A percentile compares a stretch with the other conserved stretches of the same genome.
phyloP scores from a whole-genome alignment of 2,797 vertebrate genomes.

The Neosilurus mollespiculum region DNA sequence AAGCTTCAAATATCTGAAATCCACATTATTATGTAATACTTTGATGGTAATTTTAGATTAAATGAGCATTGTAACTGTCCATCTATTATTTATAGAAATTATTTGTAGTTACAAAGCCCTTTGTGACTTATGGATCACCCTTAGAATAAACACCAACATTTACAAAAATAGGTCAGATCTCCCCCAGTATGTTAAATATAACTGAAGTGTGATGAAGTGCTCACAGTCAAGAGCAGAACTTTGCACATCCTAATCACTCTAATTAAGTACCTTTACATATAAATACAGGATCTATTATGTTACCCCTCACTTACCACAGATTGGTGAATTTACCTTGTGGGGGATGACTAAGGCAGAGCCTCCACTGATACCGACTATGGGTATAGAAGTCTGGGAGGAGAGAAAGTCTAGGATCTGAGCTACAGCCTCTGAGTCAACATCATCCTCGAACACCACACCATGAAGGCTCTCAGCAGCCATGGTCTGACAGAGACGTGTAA shows the following conservation, averaged over 20 bases:
- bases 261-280: background rate
- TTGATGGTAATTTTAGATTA: background rate
- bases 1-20: background rate
- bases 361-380: slow-evolving; percentile 93
- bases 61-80: background rate
- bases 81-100: background rate
- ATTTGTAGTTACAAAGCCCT: background rate
- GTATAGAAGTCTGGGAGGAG: slow-evolving; percentile 90
- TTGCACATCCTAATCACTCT: background rate
- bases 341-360: slow-evolving; percentile 93
- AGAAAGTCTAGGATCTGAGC: slow-evolving; percentile 97
- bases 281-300: background rate
- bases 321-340: slow-evolving; percentile 81
- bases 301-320: background rate
- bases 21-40: background rate
- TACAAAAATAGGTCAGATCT: slow-evolving; percentile 2
- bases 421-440: slow-evolving; percentile 86
- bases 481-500: slow-evolving; percentile 86
- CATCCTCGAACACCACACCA: slow-evolving; percentile 93
- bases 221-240: background rate
- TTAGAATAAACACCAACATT: background rate
- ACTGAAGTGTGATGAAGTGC: background rate
- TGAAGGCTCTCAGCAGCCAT: slow-evolving; percentile 85
- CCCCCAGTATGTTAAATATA: background rate
- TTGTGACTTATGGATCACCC: background rate